Base-by-base conservation (phyloP, 1,140 invertebrate species). In the Conopomorpha cramerella region DNA sequence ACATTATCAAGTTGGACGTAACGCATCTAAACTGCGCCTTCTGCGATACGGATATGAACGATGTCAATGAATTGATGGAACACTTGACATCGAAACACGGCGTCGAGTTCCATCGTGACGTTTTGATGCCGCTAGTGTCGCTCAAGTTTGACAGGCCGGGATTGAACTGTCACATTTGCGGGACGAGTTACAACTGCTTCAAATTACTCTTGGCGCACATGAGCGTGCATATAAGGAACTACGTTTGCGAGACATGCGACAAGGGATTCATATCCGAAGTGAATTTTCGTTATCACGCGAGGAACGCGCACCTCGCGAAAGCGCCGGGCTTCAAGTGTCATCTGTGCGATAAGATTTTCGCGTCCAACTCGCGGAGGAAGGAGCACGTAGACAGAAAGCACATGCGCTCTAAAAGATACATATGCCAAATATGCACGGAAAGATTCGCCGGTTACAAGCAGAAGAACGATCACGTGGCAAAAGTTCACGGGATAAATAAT, bases 81-180 rank as follows among this genome's bases (percentile, higher is more conserved):
- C 33, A 34, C 19, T 10, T 34, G 4, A 4, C 3, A 34, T 8
- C n/a, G 8, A 15, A 19, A 23, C 33, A 34, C 33, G 8, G 14
- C 3, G 23, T 19, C 7, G 10, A 8, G n/a, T n/a, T 34, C 8
- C 8, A 34, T 13, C 10, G 3, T 2, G 16, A 25, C 3, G 4
- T n/a, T 2, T n/a, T 10, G 6, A 15, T 19, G 16, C 10, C 6
- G 2, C 7, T 34, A 3, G 10, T 34, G 7, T 18, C 33, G 2
- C 23, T 34, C 14, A 25, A 10, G 18, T 14, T 34, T 10, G 15
- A 8, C 7, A 4, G 8, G 12, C 7, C 7, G 17, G 19, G 19
- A 4, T 16, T 36, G 16, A 16, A 33, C 10, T 39, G 37, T 12
- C 11, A 15, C 6, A 34, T 39, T 33, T 39, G 37, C 37, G 7